Percentiles rank a stretch among this genome's conserved stretches.
Evolutionary conservation across 2,888 invertebrate species (phyloP).

Genomic region (Ellobium chinense): DNA sequence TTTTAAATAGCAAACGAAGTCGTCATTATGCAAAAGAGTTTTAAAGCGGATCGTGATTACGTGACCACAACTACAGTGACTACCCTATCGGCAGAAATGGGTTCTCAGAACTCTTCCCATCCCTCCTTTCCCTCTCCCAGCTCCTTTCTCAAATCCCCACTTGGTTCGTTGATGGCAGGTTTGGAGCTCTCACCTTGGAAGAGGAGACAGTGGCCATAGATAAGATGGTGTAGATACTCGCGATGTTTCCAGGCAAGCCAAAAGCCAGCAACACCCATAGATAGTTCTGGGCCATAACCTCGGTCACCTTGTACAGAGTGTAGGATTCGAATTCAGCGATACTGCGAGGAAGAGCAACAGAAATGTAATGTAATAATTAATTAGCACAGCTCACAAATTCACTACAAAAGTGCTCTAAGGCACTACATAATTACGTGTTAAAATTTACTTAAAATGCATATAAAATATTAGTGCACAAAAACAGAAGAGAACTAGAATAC

Average conservation of each 20-base stretch:
- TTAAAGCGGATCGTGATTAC: too few species aligned
- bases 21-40: too few species aligned
- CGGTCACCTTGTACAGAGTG: constrained; percentile 32
- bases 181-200: constrained; percentile 55
- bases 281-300: constrained; percentile 41
- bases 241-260: constrained; percentile 50
- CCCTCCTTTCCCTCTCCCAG: neutral
- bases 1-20: too few species aligned
- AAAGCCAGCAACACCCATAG: constrained; percentile 44
- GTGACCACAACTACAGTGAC: too few species aligned
- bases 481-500: too few species aligned
- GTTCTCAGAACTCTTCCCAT: neutral
- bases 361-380: neutral
- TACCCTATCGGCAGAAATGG: too few species aligned
- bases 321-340: too few species aligned
- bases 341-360: neutral
- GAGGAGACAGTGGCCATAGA: constrained; percentile 64
- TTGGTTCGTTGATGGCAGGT: neutral
- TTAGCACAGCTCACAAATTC: neutral
- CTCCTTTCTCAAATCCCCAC: neutral
- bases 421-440: too few species aligned
- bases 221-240: constrained; percentile 63
- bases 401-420: too few species aligned
- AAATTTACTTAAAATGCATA: too few species aligned
- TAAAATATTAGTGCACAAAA: too few species aligned